phyloP scores from a whole-genome alignment of 2,888 invertebrate genomes.

The Dryobotodes eremita region DNA sequence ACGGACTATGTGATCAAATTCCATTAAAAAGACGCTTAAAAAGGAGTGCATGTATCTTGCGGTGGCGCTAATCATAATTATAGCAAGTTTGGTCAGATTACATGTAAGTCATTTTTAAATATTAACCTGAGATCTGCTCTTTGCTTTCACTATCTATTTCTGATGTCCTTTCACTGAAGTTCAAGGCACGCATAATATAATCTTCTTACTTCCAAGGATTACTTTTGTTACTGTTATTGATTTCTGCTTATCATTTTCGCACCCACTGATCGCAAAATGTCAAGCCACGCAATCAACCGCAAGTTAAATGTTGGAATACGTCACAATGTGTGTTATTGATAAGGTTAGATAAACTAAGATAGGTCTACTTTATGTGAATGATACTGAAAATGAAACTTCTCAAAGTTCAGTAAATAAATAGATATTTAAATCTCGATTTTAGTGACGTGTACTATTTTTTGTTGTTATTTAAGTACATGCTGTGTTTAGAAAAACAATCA shows the following conservation, averaged over 20 bases:
- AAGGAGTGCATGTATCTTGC: conserved; percentile 88
- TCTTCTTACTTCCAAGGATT: conserved; percentile 10
- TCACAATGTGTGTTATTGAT: conserved; percentile 29
- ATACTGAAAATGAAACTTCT: not conserved
- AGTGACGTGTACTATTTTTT: not conserved
- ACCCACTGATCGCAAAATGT: conserved; percentile 12
- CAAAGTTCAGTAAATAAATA: too few species aligned
- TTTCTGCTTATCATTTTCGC: conserved; percentile 34
- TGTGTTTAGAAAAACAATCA: not conserved
- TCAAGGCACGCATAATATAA: conserved; percentile 46
- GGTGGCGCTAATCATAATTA: conserved; percentile 88
- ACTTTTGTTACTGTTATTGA: conserved; percentile 20
- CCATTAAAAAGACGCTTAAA: conserved; percentile 61
- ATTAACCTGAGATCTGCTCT: conserved; percentile 47
- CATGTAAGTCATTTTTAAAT: conserved; percentile 83
- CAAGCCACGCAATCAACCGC: conserved; percentile 21
- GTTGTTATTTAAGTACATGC: not conserved
- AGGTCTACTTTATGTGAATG: not conserved
- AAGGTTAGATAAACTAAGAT: conserved; percentile 6
- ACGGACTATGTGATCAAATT: conserved; percentile 68
- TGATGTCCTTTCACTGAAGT: conserved; percentile 37
- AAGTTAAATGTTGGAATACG: conserved; percentile 13
- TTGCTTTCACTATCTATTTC: conserved; percentile 40
- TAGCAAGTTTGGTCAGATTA: conserved; percentile 88
- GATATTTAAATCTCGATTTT: not conserved